Base-by-base conservation (phyloP, 1,140 invertebrate species). In the Sinonovacula constricta region DNA sequence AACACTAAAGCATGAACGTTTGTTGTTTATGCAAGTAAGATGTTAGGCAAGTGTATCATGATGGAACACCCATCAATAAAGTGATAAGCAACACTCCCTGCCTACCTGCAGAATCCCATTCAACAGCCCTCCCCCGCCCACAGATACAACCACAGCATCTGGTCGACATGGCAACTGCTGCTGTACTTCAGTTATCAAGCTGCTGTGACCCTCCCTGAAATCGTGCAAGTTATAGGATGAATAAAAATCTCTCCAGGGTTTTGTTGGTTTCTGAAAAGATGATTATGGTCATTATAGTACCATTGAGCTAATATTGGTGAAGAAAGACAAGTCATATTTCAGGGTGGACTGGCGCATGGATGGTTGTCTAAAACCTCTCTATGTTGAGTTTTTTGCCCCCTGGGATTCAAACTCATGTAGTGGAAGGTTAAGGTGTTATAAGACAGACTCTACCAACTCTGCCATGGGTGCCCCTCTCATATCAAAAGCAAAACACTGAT, bases 61-160 rank as follows among this genome's bases (percentile, higher is more conserved):
- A n/a, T n/a, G n/a, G n/a, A n/a, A n/a, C n/a, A n/a, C n/a, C n/a
- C n/a, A n/a, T n/a, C n/a, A n/a, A n/a, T n/a, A n/a, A n/a, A n/a
- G n/a, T n/a, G n/a, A n/a, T n/a, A n/a, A n/a, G n/a, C n/a, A n/a
- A n/a, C n/a, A n/a, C n/a, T n/a, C n/a, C n/a, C n/a, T n/a, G n/a
- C n/a, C n/a, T n/a, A n/a, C n/a, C n/a, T n/a, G 70, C 28, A 88
- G 54, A 22, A 91, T 74, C 28, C 89, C 88, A 76, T 83, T 85
- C 18, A 92, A 62, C 14, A 93, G 83, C 0, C 92, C 92, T 3
- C 92, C 92, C 4, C 92, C 92, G 18, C 92, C 92, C 56, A 93
- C 92, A 62, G 90, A 91, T 1, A 86, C 79, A 7, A 92, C 79
- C 0, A 93, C 86, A 53, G 92, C 88, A 82, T 91, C 90, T 4